Evolutionary conservation across 1,140 invertebrate genomes (phyloP).

Genomic region (Grapholita molesta): DNA sequence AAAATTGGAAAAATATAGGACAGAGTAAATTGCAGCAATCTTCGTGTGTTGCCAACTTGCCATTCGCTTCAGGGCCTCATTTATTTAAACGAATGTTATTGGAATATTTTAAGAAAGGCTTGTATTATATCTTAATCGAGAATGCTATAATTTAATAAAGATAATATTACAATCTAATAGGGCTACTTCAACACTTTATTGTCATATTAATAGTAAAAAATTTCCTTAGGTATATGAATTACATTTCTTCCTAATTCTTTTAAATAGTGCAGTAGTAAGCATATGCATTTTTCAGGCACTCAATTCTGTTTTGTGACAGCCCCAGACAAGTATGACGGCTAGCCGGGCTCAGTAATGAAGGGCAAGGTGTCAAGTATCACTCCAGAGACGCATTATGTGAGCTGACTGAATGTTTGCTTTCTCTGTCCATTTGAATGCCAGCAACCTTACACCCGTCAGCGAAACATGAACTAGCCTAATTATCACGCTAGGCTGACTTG

Average conservation of each 20-base stretch:
- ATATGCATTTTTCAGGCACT: constrained; percentile 7
- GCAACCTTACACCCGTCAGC: constrained; percentile 56
- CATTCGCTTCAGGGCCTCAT: background rate
- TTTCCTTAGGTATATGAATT: too few relatives aligned
- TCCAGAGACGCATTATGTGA: constrained; percentile 57
- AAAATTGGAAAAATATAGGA: background rate
- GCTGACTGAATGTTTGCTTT: constrained; percentile 64
- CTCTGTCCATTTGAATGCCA: constrained; percentile 53
- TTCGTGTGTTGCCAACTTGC: background rate
- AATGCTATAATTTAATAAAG: too few relatives aligned
- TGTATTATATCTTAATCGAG: background rate
- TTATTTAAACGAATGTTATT: background rate
- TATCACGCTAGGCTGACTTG: constrained; percentile 7
- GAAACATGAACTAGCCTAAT: constrained; percentile 16
- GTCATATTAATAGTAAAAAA: too few relatives aligned
- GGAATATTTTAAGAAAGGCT: background rate
- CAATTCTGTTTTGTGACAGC: constrained; percentile 7
- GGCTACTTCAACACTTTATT: too few relatives aligned
- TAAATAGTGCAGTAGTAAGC: too few relatives aligned
- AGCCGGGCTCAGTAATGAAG: constrained; percentile 35
- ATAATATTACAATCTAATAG: too few relatives aligned
- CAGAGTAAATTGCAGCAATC: constrained; percentile 7
- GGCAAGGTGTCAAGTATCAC: constrained; percentile 65
- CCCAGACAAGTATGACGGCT: constrained; percentile 12
- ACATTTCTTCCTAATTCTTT: too few relatives aligned